A percentile compares a stretch with the other conserved stretches of the same genome.
phyloP scores from a whole-genome alignment of 1,140 invertebrate genomes.

The Aricia agestis region DNA sequence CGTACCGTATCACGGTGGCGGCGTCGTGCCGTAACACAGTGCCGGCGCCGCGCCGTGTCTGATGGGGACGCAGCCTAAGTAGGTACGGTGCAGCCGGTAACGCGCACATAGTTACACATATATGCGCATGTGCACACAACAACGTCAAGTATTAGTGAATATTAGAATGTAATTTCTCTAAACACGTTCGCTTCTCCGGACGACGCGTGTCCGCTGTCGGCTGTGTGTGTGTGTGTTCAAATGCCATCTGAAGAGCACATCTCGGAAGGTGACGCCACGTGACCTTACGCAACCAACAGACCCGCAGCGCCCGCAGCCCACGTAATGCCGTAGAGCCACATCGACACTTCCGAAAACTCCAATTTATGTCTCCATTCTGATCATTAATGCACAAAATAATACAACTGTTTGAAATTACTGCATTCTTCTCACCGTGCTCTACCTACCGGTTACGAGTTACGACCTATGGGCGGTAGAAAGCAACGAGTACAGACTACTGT shows the following conservation, averaged over 20 bases:
- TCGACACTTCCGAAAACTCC: background rate
- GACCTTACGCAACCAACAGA: slow-evolving; percentile 3
- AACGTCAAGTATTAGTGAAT: slow-evolving; percentile 1
- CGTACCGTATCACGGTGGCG: no score
- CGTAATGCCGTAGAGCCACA: background rate
- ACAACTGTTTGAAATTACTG: background rate
- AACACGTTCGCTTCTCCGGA: background rate
- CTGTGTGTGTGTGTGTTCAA: slow-evolving; percentile 3
- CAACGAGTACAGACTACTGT: background rate
- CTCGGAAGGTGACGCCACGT: background rate
- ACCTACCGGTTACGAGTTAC: no score
- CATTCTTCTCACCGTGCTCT: no score
- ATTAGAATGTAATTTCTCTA: slow-evolving; percentile 15
- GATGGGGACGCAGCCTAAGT: no score
- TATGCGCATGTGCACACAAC: background rate
- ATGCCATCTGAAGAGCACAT: slow-evolving; percentile 1
- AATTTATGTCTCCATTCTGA: background rate
- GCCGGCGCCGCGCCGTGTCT: no score
- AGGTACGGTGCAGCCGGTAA: background rate
- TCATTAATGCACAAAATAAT: background rate
- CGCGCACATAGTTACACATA: background rate
- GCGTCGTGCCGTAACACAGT: no score
- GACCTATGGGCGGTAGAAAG: background rate
- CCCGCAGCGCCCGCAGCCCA: background rate
- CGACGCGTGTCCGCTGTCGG: background rate